Conservation (phyloP, 2,113 vertebrate genomes). For the Siphamia tubifer region DNA sequence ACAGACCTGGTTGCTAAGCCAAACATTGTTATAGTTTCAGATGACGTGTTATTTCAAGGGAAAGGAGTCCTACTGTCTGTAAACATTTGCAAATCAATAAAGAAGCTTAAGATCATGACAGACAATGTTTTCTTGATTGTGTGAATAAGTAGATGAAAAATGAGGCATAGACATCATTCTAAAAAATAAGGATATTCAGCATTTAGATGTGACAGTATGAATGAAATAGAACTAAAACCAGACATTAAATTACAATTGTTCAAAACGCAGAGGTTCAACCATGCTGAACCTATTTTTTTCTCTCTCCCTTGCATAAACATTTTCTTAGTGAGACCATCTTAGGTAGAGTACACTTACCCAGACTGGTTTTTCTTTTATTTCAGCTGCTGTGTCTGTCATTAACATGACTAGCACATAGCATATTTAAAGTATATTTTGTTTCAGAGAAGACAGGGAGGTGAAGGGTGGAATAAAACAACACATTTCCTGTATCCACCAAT, state of each 20-base stretch:
- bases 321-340: no score
- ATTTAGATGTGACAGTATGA: no score
- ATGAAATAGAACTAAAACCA: no score
- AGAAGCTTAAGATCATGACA: neutral
- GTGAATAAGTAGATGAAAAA: neutral
- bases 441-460: neutral
- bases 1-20: no score
- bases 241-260: no score
- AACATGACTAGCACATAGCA: neutral
- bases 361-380: neutral
- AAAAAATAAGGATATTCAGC: no score
- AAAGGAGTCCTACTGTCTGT: neutral
- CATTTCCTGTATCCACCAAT: neutral
- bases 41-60: neutral
- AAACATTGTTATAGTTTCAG: no score
- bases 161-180: no score
- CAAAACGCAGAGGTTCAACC: no score
- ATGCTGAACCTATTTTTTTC: no score
- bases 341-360: neutral
- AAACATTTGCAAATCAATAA: conserved; percentile 1
- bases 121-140: neutral
- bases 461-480: neutral
- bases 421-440: neutral
- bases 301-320: no score
- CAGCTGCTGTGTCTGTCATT: neutral